Conservation (phyloP, 2,797 vertebrate genomes). For the Sciaenops ocellatus region DNA sequence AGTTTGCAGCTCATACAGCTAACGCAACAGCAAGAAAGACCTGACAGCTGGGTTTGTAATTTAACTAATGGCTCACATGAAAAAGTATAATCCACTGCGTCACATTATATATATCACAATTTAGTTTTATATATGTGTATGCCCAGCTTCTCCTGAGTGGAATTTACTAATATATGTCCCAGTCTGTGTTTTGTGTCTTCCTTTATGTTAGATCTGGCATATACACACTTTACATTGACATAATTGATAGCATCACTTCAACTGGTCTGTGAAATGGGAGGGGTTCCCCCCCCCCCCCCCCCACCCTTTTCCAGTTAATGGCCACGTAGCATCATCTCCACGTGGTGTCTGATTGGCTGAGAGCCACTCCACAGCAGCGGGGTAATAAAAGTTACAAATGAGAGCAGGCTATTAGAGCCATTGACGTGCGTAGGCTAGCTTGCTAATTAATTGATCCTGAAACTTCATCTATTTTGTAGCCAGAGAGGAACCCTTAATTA, state of each 20-base stretch:
- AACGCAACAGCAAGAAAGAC: constrained; percentile 56
- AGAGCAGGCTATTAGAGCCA: constrained; percentile 84
- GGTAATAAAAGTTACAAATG: constrained; percentile 88
- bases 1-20: constrained; percentile 46
- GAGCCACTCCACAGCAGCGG: constrained; percentile 73
- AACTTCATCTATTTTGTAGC: constrained; percentile 85
- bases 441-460: constrained; percentile 87
- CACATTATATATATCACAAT: constrained; percentile 33
- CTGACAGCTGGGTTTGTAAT: constrained; percentile 60
- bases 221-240: constrained; percentile 42
- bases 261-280: constrained; percentile 30
- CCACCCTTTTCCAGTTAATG: constrained; percentile 66
- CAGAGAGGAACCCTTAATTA: constrained; percentile 83
- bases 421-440: constrained; percentile 81
- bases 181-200: constrained; percentile 18
- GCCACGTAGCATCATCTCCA: constrained; percentile 58
- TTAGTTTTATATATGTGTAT: constrained; percentile 23
- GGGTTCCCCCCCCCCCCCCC: constrained; percentile 13
- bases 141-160: constrained; percentile 11
- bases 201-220: constrained; percentile 32
- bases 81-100: constrained; percentile 50
- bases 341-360: constrained; percentile 77
- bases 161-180: constrained; percentile 2
- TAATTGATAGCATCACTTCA: constrained; percentile 72
- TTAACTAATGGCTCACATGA: constrained; percentile 59